These are phyloP conservation scores for Vesta saturnalis DNA, from an alignment of 2,888 invertebrate species.

Conservation along the genomic window DNA sequence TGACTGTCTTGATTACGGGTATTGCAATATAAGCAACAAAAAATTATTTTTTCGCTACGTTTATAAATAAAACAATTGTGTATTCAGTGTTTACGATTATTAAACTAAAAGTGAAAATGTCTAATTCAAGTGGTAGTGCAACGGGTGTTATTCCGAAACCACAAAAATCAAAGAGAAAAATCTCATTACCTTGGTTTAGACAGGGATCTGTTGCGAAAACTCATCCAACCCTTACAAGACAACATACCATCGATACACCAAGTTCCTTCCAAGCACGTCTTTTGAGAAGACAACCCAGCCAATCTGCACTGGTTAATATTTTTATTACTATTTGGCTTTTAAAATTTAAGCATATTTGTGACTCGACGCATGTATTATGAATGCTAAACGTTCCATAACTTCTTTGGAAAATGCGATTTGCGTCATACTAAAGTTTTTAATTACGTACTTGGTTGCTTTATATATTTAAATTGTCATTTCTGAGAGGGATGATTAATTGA, in stretches of 20 bases:
- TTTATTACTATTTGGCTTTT: slow-evolving; percentile 25
- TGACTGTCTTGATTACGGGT: background rate
- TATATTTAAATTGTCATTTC: no score
- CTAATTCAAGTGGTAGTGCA: slow-evolving; percentile 44
- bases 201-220: slow-evolving; percentile 80
- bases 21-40: slow-evolving; percentile 1
- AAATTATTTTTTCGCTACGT: no score
- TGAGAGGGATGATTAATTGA: no score
- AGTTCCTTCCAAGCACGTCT: slow-evolving; percentile 83
- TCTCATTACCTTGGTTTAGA: slow-evolving; percentile 90
- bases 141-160: slow-evolving; percentile 61
- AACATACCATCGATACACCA: slow-evolving; percentile 92
- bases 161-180: slow-evolving; percentile 83
- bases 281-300: slow-evolving; percentile 73
- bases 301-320: slow-evolving; percentile 63
- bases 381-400: no score
- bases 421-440: no score
- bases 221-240: slow-evolving; percentile 80
- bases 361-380: no score
- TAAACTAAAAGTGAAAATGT: slow-evolving; percentile 8
- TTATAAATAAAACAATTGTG: background rate
- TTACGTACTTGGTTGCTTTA: no score
- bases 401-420: no score
- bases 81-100: no score
- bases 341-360: background rate